Percentiles rank a stretch among this genome's conserved stretches.
Conservation (phyloP, 2,113 vertebrate genomes). For the Fukomys damarensis region DNA sequence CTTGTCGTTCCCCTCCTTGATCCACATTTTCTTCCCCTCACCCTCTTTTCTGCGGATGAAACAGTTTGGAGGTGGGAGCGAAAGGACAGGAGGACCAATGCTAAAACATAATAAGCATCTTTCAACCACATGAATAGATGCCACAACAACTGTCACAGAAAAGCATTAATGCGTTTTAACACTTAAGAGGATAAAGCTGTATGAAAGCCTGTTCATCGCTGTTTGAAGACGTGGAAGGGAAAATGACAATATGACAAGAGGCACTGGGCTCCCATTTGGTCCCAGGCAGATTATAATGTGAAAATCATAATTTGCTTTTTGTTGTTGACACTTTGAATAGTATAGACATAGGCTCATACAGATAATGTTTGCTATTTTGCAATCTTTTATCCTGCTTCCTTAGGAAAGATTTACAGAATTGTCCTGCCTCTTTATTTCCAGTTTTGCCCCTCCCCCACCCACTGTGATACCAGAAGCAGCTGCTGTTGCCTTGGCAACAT, state of each 20-base stretch:
- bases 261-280: neutral
- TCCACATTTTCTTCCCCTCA: neutral
- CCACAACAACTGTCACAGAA: neutral
- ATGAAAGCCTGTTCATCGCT: neutral
- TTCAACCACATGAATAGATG: constrained; percentile 11
- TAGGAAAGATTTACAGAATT: constrained; percentile 19
- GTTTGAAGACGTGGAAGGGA: neutral
- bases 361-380: constrained; percentile 7
- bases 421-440: constrained; percentile 49
- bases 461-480: constrained; percentile 3
- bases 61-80: neutral
- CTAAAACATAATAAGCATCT: constrained; percentile 31
- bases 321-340: neutral
- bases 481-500: constrained; percentile 80
- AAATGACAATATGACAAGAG: constrained; percentile 20
- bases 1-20: neutral
- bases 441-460: neutral
- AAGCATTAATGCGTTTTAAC: constrained; percentile 30
- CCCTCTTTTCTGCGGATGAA: neutral
- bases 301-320: constrained; percentile 53
- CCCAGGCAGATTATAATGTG: neutral
- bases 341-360: neutral
- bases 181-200: neutral
- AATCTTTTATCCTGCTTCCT: neutral
- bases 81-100: neutral